Conservation (phyloP, 1,140 invertebrate species). For the Macrosteles quadrilineatus region DNA sequence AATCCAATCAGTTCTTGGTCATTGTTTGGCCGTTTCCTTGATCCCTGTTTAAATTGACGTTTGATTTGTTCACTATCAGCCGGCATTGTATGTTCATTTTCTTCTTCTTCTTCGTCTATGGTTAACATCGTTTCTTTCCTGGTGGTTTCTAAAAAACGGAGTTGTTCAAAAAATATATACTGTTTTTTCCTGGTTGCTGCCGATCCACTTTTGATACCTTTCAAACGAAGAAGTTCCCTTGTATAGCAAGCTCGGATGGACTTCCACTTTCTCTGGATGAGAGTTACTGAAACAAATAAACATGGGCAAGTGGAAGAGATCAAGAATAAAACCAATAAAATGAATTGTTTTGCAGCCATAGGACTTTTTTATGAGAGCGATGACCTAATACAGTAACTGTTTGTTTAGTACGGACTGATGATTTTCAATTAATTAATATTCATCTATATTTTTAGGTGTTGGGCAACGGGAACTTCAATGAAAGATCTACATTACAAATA, state of each 20-base stretch:
- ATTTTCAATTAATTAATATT: not conserved
- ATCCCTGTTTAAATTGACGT: not conserved
- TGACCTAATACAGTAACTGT: not conserved
- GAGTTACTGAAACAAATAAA: constrained; percentile 22
- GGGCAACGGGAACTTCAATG: constrained; percentile 22
- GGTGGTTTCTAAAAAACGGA: constrained; percentile 19
- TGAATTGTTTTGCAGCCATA: constrained; percentile 11
- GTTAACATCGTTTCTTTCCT: constrained; percentile 14
- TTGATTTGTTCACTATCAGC: constrained; percentile 19
- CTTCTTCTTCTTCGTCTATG: constrained; percentile 18
- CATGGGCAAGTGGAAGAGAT: constrained; percentile 5
- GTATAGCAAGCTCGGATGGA: constrained; percentile 14
- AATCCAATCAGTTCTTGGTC: constrained; percentile 17
- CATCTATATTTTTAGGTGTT: constrained; percentile 11
- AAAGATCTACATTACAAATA: constrained; percentile 32
- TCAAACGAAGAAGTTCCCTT: constrained; percentile 3
- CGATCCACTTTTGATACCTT: constrained; percentile 11
- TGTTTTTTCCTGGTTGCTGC: constrained; percentile 24
- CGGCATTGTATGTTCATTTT: constrained; percentile 7
- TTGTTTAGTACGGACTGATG: constrained; percentile 42
- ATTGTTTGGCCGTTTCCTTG: constrained; percentile 15
- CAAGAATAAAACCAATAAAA: constrained; percentile 26
- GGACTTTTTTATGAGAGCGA: constrained; percentile 5
- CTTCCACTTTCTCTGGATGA: constrained; percentile 29
- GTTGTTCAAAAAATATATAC: constrained; percentile 20